These are phyloP conservation scores for Cataglyphis hispanica DNA, from an alignment of 1,140 invertebrate species.

Conservation along the genomic window DNA sequence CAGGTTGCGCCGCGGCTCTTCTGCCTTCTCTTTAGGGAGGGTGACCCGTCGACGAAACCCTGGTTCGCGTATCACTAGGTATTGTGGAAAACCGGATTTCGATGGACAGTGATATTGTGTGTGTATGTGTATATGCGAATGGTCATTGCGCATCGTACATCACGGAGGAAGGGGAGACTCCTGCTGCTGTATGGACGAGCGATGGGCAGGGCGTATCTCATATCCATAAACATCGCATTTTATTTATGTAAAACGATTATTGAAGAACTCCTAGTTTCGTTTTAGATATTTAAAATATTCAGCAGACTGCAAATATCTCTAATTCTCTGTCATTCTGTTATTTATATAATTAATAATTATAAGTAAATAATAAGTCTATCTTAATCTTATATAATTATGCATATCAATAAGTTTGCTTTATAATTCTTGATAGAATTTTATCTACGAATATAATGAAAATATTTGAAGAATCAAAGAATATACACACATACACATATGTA, in stretches of 20 bases:
- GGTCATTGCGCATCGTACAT: constrained; percentile 51
- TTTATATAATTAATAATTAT: neutral
- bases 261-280: neutral
- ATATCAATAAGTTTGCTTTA: neutral
- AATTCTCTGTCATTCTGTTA: neutral
- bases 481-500: too few species aligned
- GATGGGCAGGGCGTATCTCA: constrained; percentile 23
- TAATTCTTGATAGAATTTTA: too few species aligned
- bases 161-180: constrained; percentile 35
- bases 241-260: constrained; percentile 28
- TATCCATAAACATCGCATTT: neutral
- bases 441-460: too few species aligned
- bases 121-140: constrained; percentile 45
- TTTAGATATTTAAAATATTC: neutral
- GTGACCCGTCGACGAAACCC: constrained; percentile 56
- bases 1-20: constrained; percentile 67
- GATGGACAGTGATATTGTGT: constrained; percentile 67
- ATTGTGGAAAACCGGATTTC: constrained; percentile 78
- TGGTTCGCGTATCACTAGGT: constrained; percentile 62
- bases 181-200: neutral
- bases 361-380: neutral
- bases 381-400: neutral
- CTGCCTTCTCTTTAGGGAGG: constrained; percentile 63
- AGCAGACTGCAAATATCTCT: neutral
- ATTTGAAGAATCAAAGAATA: too few species aligned